Conservation (phyloP, 2,888 invertebrate species). For the Rhaphigaster nebulosa region DNA sequence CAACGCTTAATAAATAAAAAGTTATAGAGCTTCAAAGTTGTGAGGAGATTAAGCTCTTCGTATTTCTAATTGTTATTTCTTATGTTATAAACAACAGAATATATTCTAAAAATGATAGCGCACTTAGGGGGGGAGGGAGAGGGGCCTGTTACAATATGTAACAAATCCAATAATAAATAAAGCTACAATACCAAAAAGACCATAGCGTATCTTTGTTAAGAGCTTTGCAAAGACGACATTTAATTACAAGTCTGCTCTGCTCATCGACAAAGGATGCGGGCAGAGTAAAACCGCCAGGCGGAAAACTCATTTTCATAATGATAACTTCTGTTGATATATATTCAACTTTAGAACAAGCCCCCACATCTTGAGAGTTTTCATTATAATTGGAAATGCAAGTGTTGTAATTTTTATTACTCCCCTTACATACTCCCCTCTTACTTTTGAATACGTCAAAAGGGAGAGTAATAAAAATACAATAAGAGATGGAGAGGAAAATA, state of each 20-base stretch:
- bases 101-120: too few species aligned
- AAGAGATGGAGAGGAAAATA: background rate
- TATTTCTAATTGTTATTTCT: too few species aligned
- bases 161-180: too few species aligned
- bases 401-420: too few species aligned
- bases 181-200: background rate
- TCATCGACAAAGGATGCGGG: background rate
- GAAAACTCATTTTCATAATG: constrained; percentile 13
- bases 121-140: too few species aligned
- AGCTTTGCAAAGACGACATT: background rate
- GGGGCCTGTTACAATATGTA: too few species aligned
- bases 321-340: background rate
- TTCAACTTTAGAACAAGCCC: background rate
- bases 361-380: background rate
- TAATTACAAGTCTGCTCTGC: background rate
- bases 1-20: too few species aligned
- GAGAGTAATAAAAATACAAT: background rate
- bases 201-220: background rate
- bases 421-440: too few species aligned
- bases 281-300: background rate
- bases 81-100: too few species aligned
- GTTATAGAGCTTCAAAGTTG: too few species aligned
- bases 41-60: too few species aligned
- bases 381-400: background rate
- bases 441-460: background rate